Evolutionary conservation across 1,140 invertebrate species (phyloP).

Genomic region (Orchestia grillus): DNA sequence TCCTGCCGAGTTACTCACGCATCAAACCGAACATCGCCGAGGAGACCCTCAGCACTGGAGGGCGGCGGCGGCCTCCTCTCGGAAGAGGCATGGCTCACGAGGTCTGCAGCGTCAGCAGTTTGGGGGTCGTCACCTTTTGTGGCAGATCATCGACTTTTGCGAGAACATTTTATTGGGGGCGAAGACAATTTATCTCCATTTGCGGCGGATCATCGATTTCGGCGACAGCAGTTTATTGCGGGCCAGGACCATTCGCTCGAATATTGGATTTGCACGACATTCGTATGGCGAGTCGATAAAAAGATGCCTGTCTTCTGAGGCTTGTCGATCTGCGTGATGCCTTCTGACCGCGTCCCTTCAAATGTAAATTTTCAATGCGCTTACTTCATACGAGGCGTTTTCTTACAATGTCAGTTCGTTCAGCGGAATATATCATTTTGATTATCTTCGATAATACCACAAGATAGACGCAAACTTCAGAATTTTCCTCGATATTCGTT

Average conservation of each 20-base stretch:
- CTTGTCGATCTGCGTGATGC: not conserved
- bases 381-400: not conserved
- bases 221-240: not conserved
- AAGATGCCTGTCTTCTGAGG: not conserved
- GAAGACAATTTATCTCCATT: conserved; percentile 9
- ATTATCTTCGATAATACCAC: not conserved
- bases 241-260: not conserved
- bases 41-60: not conserved
- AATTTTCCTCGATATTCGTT: not conserved
- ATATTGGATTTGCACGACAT: not conserved
- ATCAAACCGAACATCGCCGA: not conserved
- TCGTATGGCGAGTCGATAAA: not conserved
- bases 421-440: not conserved
- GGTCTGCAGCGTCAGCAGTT: not conserved
- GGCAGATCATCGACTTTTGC: not conserved
- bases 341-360: not conserved
- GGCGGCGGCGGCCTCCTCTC: not conserved
- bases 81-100: not conserved
- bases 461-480: not conserved
- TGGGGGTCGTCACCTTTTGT: not conserved
- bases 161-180: not conserved
- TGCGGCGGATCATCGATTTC: not conserved
- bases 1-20: not conserved
- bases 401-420: not conserved
- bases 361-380: not conserved